These are phyloP conservation scores for Sinohyriopsis cumingii DNA, from an alignment of 2,888 invertebrate genomes.

Conservation along the genomic window DNA sequence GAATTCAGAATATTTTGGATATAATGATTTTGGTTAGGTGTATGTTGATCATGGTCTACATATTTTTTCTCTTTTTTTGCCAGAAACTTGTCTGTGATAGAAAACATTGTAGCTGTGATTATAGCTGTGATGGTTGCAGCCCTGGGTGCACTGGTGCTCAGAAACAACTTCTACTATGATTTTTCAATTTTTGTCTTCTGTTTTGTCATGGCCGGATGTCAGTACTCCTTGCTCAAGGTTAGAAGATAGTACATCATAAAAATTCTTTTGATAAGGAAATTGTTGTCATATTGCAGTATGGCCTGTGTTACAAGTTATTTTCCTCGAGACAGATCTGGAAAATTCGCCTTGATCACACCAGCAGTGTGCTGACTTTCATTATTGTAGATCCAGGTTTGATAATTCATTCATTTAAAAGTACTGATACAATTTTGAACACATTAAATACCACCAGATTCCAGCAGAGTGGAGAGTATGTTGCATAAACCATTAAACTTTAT, in stretches of 20 bases:
- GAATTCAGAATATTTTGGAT: background rate
- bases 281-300: background rate
- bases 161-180: slow-evolving; percentile 90
- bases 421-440: background rate
- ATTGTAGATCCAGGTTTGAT: slow-evolving; percentile 1
- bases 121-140: slow-evolving; percentile 89
- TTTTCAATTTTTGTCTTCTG: slow-evolving; percentile 95
- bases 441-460: too few species aligned
- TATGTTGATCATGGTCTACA: background rate
- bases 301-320: background rate
- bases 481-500: too few species aligned
- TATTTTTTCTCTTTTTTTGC: slow-evolving; percentile 20
- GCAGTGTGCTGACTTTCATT: slow-evolving; percentile 7
- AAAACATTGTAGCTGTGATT: slow-evolving; percentile 86
- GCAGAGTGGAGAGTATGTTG: too few species aligned
- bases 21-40: background rate
- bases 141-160: slow-evolving; percentile 87
- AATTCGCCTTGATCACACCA: background rate
- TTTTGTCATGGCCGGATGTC: slow-evolving; percentile 97
- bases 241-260: slow-evolving; percentile 5
- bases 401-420: background rate
- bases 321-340: background rate
- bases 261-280: background rate
- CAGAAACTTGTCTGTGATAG: slow-evolving; percentile 84
- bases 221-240: slow-evolving; percentile 92